These are phyloP conservation scores for Laticauda colubrina DNA, from an alignment of 2,113 vertebrate genomes.

Conservation along the genomic window DNA sequence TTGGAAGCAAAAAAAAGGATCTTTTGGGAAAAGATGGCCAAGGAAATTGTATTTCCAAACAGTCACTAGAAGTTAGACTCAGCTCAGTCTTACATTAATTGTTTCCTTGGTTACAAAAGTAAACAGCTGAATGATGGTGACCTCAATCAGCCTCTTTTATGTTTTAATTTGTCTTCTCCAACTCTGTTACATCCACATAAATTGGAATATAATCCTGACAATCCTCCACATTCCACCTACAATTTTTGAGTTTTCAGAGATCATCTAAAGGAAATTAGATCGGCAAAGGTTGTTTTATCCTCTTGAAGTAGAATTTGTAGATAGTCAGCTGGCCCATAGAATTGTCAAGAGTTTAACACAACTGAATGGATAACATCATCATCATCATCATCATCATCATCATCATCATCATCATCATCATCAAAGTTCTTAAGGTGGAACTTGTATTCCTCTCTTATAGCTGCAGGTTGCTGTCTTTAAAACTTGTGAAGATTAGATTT, in stretches of 20 bases:
- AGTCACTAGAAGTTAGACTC: not conserved
- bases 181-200: not conserved
- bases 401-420: too few species aligned
- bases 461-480: not conserved
- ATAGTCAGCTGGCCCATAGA: not conserved
- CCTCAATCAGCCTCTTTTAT: not conserved
- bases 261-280: not conserved
- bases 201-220: not conserved
- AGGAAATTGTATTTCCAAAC: not conserved
- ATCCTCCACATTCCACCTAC: not conserved
- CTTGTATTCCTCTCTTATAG: not conserved
- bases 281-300: not conserved
- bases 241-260: not conserved
- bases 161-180: not conserved
- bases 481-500: not conserved
- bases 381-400: not conserved
- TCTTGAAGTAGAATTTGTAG: not conserved
- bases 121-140: not conserved
- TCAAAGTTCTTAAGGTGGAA: not conserved
- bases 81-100: not conserved
- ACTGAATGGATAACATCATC: too few species aligned
- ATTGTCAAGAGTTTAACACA: not conserved
- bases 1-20: not conserved
- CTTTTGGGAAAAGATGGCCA: not conserved
- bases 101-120: not conserved